Percentiles rank a stretch among this genome's conserved stretches.
Evolutionary conservation across 2,888 invertebrate genomes (phyloP).

Genomic region (Aspidiotus destructor): DNA sequence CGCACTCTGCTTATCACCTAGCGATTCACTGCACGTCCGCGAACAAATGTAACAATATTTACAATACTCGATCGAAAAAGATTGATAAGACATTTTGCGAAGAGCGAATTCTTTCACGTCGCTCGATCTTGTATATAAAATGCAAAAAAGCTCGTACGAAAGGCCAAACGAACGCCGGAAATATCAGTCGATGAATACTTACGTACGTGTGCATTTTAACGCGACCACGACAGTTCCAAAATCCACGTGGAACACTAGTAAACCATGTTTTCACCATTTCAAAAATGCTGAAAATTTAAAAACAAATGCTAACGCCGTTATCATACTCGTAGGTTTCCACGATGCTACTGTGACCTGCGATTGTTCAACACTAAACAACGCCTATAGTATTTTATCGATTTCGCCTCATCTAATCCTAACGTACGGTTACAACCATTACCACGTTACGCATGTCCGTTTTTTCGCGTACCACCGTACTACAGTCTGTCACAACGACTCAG

Average conservation of each 20-base stretch:
- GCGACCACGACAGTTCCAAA: constrained; percentile 5
- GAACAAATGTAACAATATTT: neutral
- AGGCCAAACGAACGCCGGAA: neutral
- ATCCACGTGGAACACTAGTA: constrained; percentile 15
- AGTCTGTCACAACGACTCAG: constrained; percentile 25
- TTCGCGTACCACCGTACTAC: constrained; percentile 12
- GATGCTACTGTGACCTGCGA: constrained; percentile 32
- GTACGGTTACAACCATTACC: constrained; percentile 26
- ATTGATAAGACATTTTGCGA: neutral
- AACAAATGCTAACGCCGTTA: constrained; percentile 15
- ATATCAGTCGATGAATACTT: constrained; percentile 12
- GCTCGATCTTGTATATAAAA: neutral
- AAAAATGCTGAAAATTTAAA: constrained; percentile 5
- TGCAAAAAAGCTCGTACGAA: neutral
- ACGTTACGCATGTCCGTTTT: constrained; percentile 22
- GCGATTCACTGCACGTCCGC: too few species aligned
- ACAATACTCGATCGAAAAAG: neutral
- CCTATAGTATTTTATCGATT: constrained; percentile 31
- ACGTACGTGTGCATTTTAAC: constrained; percentile 26
- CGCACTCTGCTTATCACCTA: too few species aligned
- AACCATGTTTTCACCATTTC: constrained; percentile 25
- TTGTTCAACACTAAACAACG: constrained; percentile 30
- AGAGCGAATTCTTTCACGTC: neutral
- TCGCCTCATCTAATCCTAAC: constrained; percentile 27
- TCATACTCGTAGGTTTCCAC: constrained; percentile 15